These are phyloP conservation scores for Marcusenius ussheri DNA, from an alignment of 2,113 vertebrate genomes.

Conservation along the genomic window DNA sequence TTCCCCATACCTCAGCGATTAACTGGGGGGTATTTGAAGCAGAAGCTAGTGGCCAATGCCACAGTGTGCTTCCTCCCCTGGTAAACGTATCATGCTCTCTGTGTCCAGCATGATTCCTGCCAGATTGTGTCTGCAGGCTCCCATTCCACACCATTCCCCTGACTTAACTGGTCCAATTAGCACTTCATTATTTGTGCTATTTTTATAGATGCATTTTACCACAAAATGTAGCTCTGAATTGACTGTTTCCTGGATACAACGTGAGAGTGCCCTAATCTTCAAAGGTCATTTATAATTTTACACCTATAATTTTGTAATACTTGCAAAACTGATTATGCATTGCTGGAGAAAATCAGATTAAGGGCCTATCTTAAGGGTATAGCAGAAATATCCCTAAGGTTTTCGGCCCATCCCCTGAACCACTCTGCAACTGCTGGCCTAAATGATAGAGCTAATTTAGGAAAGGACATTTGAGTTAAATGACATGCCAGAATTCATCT, in stretches of 20 bases:
- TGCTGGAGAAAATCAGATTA: neutral
- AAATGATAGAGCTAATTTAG: neutral
- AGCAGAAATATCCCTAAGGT: neutral
- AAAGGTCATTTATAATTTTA: neutral
- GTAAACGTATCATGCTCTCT: neutral
- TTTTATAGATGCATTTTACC: neutral
- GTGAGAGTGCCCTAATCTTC: neutral
- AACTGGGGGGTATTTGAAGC: neutral
- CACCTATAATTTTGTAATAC: neutral
- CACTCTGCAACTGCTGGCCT: neutral
- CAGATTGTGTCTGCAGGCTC: neutral
- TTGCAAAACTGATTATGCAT: neutral
- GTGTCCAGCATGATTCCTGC: neutral
- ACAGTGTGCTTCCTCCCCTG: neutral
- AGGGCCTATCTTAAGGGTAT: neutral
- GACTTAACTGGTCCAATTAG: neutral
- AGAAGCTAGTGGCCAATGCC: neutral
- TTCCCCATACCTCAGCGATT: neutral
- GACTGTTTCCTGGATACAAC: neutral
- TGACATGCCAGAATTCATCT: neutral
- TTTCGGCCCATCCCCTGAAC: neutral
- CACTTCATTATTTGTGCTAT: neutral
- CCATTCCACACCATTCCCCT: neutral
- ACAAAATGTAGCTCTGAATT: neutral
- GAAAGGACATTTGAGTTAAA: neutral